Conservation (phyloP, 1,140 invertebrate species). For the Ptiloglossa arizonensis region DNA sequence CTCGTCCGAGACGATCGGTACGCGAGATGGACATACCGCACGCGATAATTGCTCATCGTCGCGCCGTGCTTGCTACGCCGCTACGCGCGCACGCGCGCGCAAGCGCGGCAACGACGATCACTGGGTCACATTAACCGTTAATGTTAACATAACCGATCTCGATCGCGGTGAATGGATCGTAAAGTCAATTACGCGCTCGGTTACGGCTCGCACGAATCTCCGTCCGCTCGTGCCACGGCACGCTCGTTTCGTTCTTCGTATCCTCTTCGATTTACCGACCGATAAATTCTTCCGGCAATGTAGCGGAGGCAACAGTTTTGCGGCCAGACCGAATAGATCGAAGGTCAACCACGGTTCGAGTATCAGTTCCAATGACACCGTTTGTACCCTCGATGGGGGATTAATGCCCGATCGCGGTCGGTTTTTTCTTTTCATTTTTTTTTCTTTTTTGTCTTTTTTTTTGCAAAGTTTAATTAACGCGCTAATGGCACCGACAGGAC, state of each 20-base stretch:
- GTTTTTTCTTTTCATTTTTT: neutral
- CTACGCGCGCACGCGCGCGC: too few relatives aligned
- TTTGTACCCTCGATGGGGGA: neutral
- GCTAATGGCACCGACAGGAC: too few relatives aligned
- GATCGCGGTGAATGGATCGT: slow-evolving; percentile 60
- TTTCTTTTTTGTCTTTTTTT: too few relatives aligned
- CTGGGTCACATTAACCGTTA: slow-evolving; percentile 59
- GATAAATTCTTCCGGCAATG: slow-evolving; percentile 46
- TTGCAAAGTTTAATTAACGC: too few relatives aligned
- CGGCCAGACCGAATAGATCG: neutral
- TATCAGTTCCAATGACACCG: neutral
- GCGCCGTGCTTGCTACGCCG: neutral
- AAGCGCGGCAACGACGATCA: slow-evolving; percentile 37
- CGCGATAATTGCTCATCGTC: slow-evolving; percentile 54
- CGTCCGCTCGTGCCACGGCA: neutral
- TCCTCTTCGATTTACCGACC: slow-evolving; percentile 44
- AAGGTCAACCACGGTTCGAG: neutral
- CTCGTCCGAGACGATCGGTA: slow-evolving; percentile 22
- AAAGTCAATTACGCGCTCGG: slow-evolving; percentile 57
- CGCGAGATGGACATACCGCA: slow-evolving; percentile 35
- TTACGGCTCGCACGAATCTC: slow-evolving; percentile 38
- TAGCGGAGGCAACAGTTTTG: slow-evolving; percentile 2
- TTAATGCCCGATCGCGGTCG: neutral
- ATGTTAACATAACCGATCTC: slow-evolving; percentile 62
- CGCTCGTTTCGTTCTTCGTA: slow-evolving; percentile 25